A percentile compares a stretch with the other conserved stretches of the same genome.
Conservation (phyloP, 2,113 vertebrate genomes). For the Psilopogon haemacephalus region DNA sequence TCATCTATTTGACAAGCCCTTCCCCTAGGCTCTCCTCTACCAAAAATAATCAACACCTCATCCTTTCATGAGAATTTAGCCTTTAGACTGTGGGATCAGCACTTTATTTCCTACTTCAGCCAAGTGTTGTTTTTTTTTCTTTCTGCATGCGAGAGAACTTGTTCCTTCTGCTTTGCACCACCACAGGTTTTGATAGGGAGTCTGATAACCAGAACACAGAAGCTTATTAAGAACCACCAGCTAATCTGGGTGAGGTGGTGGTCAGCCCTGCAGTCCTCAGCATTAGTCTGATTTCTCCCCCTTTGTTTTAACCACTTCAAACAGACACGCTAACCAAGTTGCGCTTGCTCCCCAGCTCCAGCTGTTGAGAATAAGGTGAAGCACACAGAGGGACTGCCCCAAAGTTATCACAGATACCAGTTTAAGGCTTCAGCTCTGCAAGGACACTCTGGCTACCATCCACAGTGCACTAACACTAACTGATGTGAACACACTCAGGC, state of each 20-base stretch:
- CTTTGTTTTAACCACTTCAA: not conserved
- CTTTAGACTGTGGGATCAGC: not conserved
- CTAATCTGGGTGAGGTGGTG: not conserved
- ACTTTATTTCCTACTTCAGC: slow-evolving; percentile 23
- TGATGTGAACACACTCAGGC: not conserved
- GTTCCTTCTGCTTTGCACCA: not conserved
- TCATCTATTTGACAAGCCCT: slow-evolving; percentile 14
- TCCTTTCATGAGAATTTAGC: slow-evolving; percentile 3
- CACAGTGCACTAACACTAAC: fast-evolving
- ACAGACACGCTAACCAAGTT: not conserved
- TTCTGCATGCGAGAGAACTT: not conserved
- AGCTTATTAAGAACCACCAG: not conserved
- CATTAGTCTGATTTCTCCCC: not conserved
- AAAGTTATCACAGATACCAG: not conserved
- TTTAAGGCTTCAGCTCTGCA: not conserved
- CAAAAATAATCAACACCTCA: slow-evolving; percentile 15
- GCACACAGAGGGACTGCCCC: not conserved
- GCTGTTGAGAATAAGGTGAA: not conserved
- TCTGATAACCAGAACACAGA: not conserved
- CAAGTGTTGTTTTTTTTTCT: not conserved
- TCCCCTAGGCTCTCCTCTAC: not conserved
- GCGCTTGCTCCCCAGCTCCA: not conserved
- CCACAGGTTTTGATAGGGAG: not conserved
- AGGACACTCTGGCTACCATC: not conserved
- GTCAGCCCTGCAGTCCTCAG: not conserved